Base-by-base conservation (phyloP, 1,140 invertebrate species). In the Papilio aristodemus region DNA sequence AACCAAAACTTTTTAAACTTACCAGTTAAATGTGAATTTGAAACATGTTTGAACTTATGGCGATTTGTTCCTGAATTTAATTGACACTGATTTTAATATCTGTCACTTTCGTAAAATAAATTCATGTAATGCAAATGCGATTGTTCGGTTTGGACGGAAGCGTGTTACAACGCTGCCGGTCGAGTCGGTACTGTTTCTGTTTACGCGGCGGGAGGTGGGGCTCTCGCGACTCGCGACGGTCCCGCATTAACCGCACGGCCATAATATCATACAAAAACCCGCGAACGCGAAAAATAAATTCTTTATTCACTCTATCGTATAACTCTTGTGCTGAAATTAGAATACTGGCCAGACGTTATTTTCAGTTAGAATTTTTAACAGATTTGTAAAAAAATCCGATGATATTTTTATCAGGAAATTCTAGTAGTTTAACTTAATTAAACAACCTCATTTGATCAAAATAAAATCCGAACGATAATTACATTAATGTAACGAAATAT, bases 1-100 rank as follows among this genome's bases (percentile, higher is more conserved):
- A 11, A 43, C 7, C 7, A 46, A 39, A 66, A 46, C 11, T 3
- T 59, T 67, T 85, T 67, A 84, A 37, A 87, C 70, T 10, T 81
- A 50, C 46, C 46, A 50, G 46, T 50, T 50, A 50, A 8, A 22
- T 25, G 19, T 50, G 3, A 50, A 50, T 9, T 50, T 50, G 1
- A 50, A 22, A 11, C 46, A 50, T 50, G 10, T 50, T 22, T 19
- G 8, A 50, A 22, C 19, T 11, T 50, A 17, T 9, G 27, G 6
- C n/a, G n/a, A n/a, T n/a, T 46, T 46, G 0, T 3, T 46, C 1
- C 19, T 50, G 0, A 10, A 1, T 50, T 50, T 22, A 25, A 22
- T 50, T 50, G 2, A 13, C 17, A 22, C 17, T 14, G 8, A 6
- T 36, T 62, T 62, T 39, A 38, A 19, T 17, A 39, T 62, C 14